Percentiles rank a stretch among this genome's conserved stretches.
Evolutionary conservation across 2,113 vertebrate genomes (phyloP).

Genomic region (Grammomys dolichurus): DNA sequence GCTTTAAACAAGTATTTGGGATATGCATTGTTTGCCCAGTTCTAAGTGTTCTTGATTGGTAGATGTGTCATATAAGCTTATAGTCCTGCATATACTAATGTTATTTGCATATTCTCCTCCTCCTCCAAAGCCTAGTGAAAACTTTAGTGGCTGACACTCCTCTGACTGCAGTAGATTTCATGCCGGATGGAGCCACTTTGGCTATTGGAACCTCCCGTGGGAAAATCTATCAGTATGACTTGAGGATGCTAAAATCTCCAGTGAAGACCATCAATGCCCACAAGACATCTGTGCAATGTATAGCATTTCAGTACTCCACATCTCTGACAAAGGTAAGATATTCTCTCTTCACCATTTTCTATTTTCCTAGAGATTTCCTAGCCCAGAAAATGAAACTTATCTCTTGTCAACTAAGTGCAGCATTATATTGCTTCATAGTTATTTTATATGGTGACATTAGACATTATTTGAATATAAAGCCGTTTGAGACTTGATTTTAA

Average conservation of each 20-base stretch:
- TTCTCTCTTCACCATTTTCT: constrained; percentile 4
- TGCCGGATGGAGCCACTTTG: constrained; percentile 94
- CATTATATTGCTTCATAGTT: constrained; percentile 23
- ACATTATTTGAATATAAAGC: constrained; percentile 51
- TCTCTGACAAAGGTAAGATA: constrained; percentile 90
- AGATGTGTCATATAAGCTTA: background rate
- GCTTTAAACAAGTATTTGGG: constrained; percentile 41
- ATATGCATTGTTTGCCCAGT: background rate
- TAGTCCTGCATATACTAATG: no score
- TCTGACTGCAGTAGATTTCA: constrained; percentile 96
- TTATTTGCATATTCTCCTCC: background rate
- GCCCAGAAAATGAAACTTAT: constrained; percentile 2
- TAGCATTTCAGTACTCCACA: constrained; percentile 92
- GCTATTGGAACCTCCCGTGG: constrained; percentile 95
- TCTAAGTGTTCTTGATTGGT: background rate
- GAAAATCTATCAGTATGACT: constrained; percentile 95
- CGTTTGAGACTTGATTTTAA: constrained; percentile 53
- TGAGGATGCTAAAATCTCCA: constrained; percentile 94
- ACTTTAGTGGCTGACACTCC: constrained; percentile 93
- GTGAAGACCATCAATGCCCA: constrained; percentile 93
- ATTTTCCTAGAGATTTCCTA: constrained; percentile 46
- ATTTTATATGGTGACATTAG: constrained; percentile 55
- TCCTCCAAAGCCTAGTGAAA: constrained; percentile 87
- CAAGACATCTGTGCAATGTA: constrained; percentile 96
- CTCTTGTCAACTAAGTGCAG: background rate